Percentiles rank a stretch among this genome's conserved stretches.
Evolutionary conservation across 2,888 invertebrate genomes (phyloP).

Genomic region (Congeria kusceri): DNA sequence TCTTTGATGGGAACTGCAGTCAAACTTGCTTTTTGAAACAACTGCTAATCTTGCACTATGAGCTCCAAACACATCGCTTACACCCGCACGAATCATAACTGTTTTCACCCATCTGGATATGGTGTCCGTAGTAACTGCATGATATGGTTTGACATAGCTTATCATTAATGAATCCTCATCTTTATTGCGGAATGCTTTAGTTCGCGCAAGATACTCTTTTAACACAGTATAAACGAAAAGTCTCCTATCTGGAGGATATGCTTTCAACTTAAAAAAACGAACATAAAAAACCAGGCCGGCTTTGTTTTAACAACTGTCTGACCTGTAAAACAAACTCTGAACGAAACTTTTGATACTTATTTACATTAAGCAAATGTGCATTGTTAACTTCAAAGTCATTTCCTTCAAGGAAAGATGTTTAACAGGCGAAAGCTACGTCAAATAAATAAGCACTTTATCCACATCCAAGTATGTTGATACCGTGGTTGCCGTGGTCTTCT

Average conservation of each 20-base stretch:
- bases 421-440: background rate
- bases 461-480: background rate
- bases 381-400: slow-evolving; percentile 40
- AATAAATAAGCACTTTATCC: background rate
- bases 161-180: slow-evolving; percentile 8
- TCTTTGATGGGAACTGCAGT: slow-evolving; percentile 7
- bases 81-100: slow-evolving; percentile 17
- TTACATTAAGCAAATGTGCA: slow-evolving; percentile 35
- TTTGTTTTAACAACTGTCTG: slow-evolving; percentile 10
- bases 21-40: slow-evolving; percentile 1
- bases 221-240: slow-evolving; percentile 15
- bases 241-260: slow-evolving; percentile 40
- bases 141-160: slow-evolving; percentile 29
- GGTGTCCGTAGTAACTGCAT: slow-evolving; percentile 13
- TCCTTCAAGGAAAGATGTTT: slow-evolving; percentile 1
- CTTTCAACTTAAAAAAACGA: slow-evolving; percentile 9
- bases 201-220: slow-evolving; percentile 22
- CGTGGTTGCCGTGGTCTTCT: background rate
- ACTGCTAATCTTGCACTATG: slow-evolving; percentile 27
- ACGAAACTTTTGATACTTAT: slow-evolving; percentile 5
- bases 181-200: background rate
- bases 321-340: slow-evolving; percentile 20
- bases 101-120: slow-evolving; percentile 23
- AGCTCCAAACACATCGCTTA: slow-evolving; percentile 12
- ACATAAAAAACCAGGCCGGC: slow-evolving; percentile 17